Evolutionary conservation across 2,888 invertebrate genomes (phyloP).

Genomic region (Hoplodrina ambigua): DNA sequence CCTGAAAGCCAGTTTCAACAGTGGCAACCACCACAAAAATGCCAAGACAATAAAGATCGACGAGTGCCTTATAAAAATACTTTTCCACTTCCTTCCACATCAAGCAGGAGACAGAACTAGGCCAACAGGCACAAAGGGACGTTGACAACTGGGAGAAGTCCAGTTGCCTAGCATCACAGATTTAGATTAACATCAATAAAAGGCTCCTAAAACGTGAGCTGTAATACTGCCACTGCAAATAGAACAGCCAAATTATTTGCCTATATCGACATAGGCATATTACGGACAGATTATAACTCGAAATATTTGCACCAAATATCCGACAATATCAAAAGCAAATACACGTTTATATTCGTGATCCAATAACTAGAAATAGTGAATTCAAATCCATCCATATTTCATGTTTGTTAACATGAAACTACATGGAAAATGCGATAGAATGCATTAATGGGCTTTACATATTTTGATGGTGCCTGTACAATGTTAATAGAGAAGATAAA

Average conservation of each 20-base stretch:
- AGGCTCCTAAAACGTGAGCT: too few species aligned
- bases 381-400: slow-evolving; percentile 2
- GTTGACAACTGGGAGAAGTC: too few species aligned
- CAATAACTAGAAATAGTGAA: not conserved
- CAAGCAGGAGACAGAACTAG: too few species aligned
- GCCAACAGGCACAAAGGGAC: too few species aligned
- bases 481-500: too few species aligned
- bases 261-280: not conserved
- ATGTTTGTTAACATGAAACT: not conserved
- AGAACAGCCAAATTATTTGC: slow-evolving; percentile 3
- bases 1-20: too few species aligned
- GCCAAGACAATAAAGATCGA: too few species aligned
- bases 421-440: not conserved
- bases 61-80: too few species aligned
- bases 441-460: not conserved
- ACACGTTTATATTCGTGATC: not conserved
- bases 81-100: too few species aligned
- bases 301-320: not conserved
- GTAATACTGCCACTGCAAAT: not conserved
- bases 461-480: not conserved
- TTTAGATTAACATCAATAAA: too few species aligned
- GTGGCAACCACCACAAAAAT: too few species aligned
- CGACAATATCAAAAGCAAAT: not conserved
- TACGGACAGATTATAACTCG: not conserved
- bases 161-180: too few species aligned